A percentile compares a stretch with the other conserved stretches of the same genome.
Conservation (phyloP, 2,888 invertebrate genomes). For the Sphecodes monilicornis region DNA sequence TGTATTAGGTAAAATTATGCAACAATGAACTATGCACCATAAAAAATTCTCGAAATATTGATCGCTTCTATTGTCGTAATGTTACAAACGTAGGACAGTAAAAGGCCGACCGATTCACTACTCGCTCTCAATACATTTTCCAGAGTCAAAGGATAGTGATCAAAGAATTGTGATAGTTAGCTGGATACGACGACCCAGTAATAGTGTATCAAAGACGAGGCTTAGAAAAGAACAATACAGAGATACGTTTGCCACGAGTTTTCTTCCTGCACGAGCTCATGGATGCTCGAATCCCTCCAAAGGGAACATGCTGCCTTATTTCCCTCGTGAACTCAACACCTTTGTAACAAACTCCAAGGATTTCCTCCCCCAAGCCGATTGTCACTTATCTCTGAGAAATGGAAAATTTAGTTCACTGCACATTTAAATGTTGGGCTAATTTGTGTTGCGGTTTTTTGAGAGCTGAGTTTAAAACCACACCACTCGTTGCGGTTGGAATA, state of each 20-base stretch:
- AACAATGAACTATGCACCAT: neutral
- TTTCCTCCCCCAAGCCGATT: neutral
- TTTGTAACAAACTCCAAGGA: constrained; percentile 2
- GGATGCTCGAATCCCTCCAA: constrained; percentile 48
- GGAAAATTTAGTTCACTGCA: neutral
- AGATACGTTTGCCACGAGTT: constrained; percentile 4
- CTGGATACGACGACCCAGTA: constrained; percentile 39
- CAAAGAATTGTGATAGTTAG: constrained; percentile 52
- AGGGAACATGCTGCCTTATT: constrained; percentile 16
- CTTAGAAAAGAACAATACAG: constrained; percentile 30
- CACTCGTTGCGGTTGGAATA: neutral
- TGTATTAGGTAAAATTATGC: neutral
- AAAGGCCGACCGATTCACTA: neutral
- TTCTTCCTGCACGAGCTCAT: constrained; percentile 4
- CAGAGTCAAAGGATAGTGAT: neutral
- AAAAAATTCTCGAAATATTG: neutral
- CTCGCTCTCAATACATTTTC: neutral
- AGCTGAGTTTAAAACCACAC: neutral
- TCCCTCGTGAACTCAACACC: neutral
- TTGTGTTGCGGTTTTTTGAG: neutral
- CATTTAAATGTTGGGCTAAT: neutral
- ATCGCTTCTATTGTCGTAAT: neutral
- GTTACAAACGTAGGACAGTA: neutral
- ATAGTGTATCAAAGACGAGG: constrained; percentile 56
- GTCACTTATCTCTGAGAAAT: neutral